Conservation (phyloP, 2,113 vertebrate genomes). For the Henicopernis longicauda region DNA sequence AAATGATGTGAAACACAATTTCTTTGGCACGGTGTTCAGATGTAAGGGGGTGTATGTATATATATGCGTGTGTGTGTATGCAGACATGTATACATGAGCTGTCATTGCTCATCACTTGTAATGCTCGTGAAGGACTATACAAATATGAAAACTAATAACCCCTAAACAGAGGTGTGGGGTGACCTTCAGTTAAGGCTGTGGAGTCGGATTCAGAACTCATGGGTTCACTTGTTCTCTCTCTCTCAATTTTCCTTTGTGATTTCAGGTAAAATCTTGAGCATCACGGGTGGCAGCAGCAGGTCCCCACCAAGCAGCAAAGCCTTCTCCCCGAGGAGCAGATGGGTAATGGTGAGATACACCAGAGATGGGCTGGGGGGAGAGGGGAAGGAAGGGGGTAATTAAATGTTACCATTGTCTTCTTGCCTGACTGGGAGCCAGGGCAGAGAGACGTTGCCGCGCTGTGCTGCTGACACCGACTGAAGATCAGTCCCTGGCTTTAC, state of each 20-base stretch:
- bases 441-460: background rate
- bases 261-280: background rate
- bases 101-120: background rate
- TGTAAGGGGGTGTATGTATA: background rate
- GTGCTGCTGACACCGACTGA: background rate
- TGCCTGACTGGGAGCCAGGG: background rate
- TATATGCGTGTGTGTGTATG: background rate
- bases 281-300: background rate
- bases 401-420: rapidly evolving
- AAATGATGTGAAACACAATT: conserved; percentile 34
- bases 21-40: background rate
- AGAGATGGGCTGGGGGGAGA: background rate
- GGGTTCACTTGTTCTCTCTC: background rate
- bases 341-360: rapidly evolving
- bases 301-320: background rate
- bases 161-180: background rate
- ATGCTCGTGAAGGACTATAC: background rate
- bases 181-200: background rate
- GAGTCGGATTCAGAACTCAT: rapidly evolving
- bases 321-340: background rate
- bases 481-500: background rate
- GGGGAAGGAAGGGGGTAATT: no score
- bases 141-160: background rate
- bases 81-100: rapidly evolving
- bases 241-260: background rate